Evolutionary conservation across 2,888 invertebrate genomes (phyloP), one percentile per base, ranked within the genome.

Genomic region (Leptinotarsa juncta): DNA sequence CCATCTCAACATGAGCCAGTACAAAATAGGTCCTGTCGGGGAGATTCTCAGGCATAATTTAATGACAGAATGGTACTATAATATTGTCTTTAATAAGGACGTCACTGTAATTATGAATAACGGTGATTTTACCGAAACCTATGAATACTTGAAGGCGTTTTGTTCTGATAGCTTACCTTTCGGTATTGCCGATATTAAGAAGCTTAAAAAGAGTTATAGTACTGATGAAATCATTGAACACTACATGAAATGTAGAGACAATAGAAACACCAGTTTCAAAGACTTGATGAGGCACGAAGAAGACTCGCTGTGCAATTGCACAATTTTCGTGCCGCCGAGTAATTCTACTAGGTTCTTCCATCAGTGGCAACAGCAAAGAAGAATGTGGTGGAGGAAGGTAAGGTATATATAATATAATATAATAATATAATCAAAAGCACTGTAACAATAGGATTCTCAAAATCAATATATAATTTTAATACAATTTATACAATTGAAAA

Each of bases 381-480:
- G 94, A 85, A 92, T 93, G 81, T 96, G 96, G 95, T 96, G 96
- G 96, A 92, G 95, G 88, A 94, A 93, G 86, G 79, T 81, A 74
- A 71, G 16, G 4, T n/a, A 51, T 51, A 51, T 51, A 10, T 42
- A 10, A n/a, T n/a, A n/a, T n/a, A n/a, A n/a, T n/a, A n/a, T n/a
- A n/a, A n/a, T n/a, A n/a, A n/a, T n/a, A n/a, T n/a, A n/a, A n/a
- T n/a, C n/a, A n/a, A n/a, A n/a, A n/a, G n/a, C n/a, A n/a, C n/a
- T n/a, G n/a, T n/a, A n/a, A n/a, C n/a, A n/a, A n/a, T n/a, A n/a
- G n/a, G n/a, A n/a, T n/a, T n/a, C n/a, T n/a, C n/a, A n/a, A n/a
- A n/a, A n/a, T n/a, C n/a, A n/a, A n/a, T n/a, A n/a, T n/a, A n/a
- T n/a, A n/a, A n/a, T n/a, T n/a, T n/a, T n/a, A n/a, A n/a, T n/a